Evolutionary conservation across 2,797 vertebrate species (phyloP), one percentile per base, ranked within the genome.

Genomic region (Diplodus puntazzo): DNA sequence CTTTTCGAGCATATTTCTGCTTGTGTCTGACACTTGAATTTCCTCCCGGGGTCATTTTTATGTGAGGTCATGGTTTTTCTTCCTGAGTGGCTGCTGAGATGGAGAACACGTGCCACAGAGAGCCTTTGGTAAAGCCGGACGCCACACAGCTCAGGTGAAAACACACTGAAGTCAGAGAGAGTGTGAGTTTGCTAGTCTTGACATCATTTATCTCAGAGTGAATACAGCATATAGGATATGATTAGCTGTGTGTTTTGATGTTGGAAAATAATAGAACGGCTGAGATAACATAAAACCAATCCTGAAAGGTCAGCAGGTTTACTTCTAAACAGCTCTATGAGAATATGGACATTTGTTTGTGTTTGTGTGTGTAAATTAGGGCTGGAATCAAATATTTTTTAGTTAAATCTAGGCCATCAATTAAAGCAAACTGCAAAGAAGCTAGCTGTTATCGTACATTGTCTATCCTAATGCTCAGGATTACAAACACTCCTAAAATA

Each of bases 11-110:
- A 85, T 87, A 75, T 91, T 93, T 90, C 73, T 88, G 71, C 81
- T 79, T 79, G 77, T 54, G 87, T 82, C 72, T 94, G 91, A 92
- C 92, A 92, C 91, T 93, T 79, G 89, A 91, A 88, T 93, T 94
- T 93, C 87, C 89, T 94, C 92, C 87, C 27, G 69, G 83, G 91
- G 89, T 92, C 87, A 86, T 93, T 92, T 90, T 88, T 79, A 88
- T 91, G 89, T 92, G 93, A 93, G 93, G 92, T 94, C 91, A 92
- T 92, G 91, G 74, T 89, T 92, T 92, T 92, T 88, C 90, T 89
- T 89, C 73, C 78, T 81, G 88, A 90, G 86, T 91, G 86, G 89
- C 85, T 88, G 89, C 60, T 85, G 81, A 89, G 88, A 89, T 81
- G 80, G 82, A 83, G 87, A 89, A 88, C 87, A 83, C 69, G 79